Conservation (phyloP, 1,140 invertebrate genomes). For the Formica exsecta region DNA sequence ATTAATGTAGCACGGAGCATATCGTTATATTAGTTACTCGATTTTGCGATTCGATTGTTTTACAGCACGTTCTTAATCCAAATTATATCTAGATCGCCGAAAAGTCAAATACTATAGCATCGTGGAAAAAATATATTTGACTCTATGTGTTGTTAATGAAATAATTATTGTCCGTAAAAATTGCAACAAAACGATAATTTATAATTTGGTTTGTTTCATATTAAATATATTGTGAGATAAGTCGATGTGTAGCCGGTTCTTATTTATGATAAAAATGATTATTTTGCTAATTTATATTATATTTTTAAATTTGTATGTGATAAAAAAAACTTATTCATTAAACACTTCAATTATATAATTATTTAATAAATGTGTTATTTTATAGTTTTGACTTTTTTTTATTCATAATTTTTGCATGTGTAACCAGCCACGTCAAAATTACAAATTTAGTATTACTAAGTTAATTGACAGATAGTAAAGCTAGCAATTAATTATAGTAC, state of each 20-base stretch:
- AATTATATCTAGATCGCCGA: no score
- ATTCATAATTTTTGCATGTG: background rate
- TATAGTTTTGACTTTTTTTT: background rate
- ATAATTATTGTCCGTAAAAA: no score
- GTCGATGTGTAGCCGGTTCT: background rate
- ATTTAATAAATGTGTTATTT: background rate
- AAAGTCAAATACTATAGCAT: no score
- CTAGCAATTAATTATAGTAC: conserved; percentile 26
- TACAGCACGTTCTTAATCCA: no score
- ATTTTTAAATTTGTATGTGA: background rate
- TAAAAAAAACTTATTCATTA: background rate
- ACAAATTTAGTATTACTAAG: conserved; percentile 13
- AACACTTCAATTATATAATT: background rate
- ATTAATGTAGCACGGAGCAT: no score
- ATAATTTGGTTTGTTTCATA: background rate
- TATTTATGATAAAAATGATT: conserved; percentile 3
- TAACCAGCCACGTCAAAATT: background rate
- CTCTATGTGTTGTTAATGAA: no score
- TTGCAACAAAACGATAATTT: no score
- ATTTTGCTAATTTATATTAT: background rate
- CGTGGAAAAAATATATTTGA: no score
- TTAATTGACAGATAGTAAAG: conserved; percentile 3
- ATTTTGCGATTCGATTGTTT: no score
- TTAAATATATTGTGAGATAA: background rate
- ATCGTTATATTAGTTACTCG: no score